Evolutionary conservation across 2,888 invertebrate genomes (phyloP), one percentile per base, ranked within the genome.

Genomic region (Callosobruchus maculatus): DNA sequence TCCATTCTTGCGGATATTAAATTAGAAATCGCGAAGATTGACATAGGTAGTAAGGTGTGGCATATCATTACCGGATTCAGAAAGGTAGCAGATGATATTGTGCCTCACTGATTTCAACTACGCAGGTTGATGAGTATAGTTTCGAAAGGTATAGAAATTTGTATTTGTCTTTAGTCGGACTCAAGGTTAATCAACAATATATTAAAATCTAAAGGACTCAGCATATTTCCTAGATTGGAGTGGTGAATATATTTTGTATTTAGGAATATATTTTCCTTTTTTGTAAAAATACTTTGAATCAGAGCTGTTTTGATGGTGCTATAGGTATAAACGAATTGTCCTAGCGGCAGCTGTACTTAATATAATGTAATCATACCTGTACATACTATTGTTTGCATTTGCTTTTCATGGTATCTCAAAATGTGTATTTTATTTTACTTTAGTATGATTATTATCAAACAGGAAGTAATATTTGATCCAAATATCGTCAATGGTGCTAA

Each of bases 291-390:
- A 49, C 7, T 26, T 4, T 49, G 13, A 13, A 49, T 5, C 49
- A 13, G 18, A 78, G 80, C 81, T 81, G 81, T 79, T 80, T 79
- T 73, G 70, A 80, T 76, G 81, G 81, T 81, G 80, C 81, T 80
- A 76, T 72, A 22, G n/a, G 22, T 74, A 70, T 75, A 49, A n/a
- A 31, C 21, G 68, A 26, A 20, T 71, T 75, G 78, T 73, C 80
- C 81, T 70, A 68, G 70, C 26, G 81, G 81, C 80, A 81, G 81
- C 81, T 81, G 76, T 81, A 81, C 77, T 79, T 80, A 76, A 75
- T 72, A 71, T 67, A 71, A 71, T n/a, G 1, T 49, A 30, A 26
- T 18, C 49, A 20, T 26, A 71, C 20, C 30, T 71, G 67, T 67
- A 26, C 21, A 72, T 71, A 26, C 66, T 71, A 67, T 67, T 67